phyloP scores from a whole-genome alignment of 1,140 invertebrate genomes.

The Dolichoris vasculosae region DNA sequence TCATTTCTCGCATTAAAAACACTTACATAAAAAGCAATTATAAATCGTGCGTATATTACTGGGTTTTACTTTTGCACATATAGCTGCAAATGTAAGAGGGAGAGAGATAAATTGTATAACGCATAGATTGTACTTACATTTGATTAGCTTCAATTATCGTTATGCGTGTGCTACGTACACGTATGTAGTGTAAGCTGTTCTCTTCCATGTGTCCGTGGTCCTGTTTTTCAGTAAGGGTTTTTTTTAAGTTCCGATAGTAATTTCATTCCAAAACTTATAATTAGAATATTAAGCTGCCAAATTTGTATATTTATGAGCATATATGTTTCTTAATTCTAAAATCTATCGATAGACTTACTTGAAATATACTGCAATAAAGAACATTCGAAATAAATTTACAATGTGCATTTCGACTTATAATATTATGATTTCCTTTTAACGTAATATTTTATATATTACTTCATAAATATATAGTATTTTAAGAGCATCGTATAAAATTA shows the following conservation, averaged over 20 bases:
- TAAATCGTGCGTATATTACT: constrained; percentile 19
- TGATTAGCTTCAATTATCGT: constrained; percentile 49
- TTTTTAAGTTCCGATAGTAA: not conserved
- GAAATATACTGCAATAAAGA: not conserved
- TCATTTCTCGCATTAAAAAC: constrained; percentile 46
- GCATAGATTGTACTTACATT: constrained; percentile 34
- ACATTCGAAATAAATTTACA: not conserved
- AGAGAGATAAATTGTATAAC: not conserved
- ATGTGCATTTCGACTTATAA: constrained; percentile 1
- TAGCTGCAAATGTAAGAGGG: not conserved
- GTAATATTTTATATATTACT: not conserved
- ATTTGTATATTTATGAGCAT: too few relatives aligned
- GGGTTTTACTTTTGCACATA: constrained; percentile 18
- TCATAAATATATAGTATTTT: not conserved
- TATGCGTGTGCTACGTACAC: not conserved
- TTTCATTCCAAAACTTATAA: not conserved
- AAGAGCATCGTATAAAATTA: not conserved
- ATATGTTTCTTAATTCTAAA: not conserved
- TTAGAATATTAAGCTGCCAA: not conserved
- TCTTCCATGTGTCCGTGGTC: not conserved
- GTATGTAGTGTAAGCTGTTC: not conserved
- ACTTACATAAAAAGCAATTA: constrained; percentile 47
- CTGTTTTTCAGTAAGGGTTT: not conserved
- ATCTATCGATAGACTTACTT: constrained; percentile 19
- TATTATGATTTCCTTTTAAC: not conserved